phyloP scores from a whole-genome alignment of 2,113 vertebrate genomes.

The Corythaixoides concolor region DNA sequence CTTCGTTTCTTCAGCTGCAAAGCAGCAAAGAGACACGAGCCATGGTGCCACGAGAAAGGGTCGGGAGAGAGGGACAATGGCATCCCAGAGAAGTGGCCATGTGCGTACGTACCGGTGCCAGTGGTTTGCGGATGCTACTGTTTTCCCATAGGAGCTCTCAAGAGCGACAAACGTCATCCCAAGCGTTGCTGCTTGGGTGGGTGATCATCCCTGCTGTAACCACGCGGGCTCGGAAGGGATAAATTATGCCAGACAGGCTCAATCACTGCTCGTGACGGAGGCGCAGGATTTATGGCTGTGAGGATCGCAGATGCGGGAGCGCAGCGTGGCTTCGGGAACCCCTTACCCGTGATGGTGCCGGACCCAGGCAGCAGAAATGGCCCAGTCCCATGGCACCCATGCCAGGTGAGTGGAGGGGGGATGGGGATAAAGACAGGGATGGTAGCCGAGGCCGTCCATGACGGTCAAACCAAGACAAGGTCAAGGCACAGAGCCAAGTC shows the following conservation, averaged over 20 bases:
- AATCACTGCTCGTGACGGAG: neutral
- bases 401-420: neutral
- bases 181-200: neutral
- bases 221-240: neutral
- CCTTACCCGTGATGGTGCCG: fast-evolving
- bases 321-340: neutral
- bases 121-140: neutral
- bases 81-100: neutral
- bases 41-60: neutral
- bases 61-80: neutral
- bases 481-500: neutral
- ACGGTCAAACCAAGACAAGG: neutral
- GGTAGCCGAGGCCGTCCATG: neutral
- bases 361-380: neutral
- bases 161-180: neutral
- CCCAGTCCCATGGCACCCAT: neutral
- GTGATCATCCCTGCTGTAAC: neutral
- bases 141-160: neutral
- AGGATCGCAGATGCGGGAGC: fast-evolving
- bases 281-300: fast-evolving
- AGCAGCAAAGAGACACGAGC: neutral
- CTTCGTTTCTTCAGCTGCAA: neutral
- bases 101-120: fast-evolving
- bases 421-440: neutral
- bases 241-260: neutral